Evolutionary conservation across 2,888 invertebrate species (phyloP).

Genomic region (Mythimna albipuncta): DNA sequence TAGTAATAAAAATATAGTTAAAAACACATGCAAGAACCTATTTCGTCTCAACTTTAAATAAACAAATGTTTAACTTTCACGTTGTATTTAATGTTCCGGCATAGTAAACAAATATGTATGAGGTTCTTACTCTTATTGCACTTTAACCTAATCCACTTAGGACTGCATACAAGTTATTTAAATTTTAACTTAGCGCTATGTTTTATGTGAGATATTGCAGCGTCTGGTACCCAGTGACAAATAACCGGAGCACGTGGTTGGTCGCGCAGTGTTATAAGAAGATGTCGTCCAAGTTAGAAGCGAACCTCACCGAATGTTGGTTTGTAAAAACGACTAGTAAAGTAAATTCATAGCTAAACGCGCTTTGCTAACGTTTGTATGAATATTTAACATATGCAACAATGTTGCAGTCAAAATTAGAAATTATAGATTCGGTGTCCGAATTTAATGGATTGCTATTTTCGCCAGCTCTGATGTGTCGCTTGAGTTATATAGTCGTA

Average conservation of each 20-base stretch:
- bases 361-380: background rate
- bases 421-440: background rate
- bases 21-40: background rate
- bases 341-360: background rate
- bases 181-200: slow-evolving; percentile 52
- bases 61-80: background rate
- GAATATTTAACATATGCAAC: slow-evolving; percentile 21
- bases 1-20: too few relatives aligned
- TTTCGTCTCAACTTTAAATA: background rate
- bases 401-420: slow-evolving; percentile 44
- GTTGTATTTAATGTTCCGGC: slow-evolving; percentile 8
- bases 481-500: background rate
- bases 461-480: background rate
- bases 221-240: slow-evolving; percentile 56
- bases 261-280: slow-evolving; percentile 37
- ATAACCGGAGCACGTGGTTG: slow-evolving; percentile 59
- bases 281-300: slow-evolving; percentile 19
- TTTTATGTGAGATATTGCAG: slow-evolving; percentile 57
- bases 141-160: slow-evolving; percentile 58
- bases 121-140: slow-evolving; percentile 47
- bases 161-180: slow-evolving; percentile 59
- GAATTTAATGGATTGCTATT: background rate
- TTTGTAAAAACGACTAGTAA: too few relatives aligned
- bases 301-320: background rate
- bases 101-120: slow-evolving; percentile 9